phyloP scores from a whole-genome alignment of 2,797 vertebrate species.

The Sciurus vulgaris region DNA sequence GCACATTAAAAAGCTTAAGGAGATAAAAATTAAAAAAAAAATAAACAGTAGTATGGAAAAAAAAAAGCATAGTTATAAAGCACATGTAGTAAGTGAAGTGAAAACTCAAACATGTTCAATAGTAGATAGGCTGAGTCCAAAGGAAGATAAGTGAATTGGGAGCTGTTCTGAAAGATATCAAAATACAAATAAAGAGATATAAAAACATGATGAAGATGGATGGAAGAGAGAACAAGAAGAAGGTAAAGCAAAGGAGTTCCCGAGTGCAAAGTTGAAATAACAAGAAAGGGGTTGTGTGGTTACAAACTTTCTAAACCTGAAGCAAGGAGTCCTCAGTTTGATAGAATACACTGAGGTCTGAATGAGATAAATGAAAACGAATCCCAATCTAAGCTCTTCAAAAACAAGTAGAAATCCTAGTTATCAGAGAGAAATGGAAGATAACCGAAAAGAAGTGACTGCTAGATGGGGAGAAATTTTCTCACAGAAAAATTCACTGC shows the following conservation, averaged over 20 bases:
- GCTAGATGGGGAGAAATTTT: conserved; percentile 43
- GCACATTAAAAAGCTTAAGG: conserved; percentile 57
- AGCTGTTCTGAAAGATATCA: conserved; percentile 47
- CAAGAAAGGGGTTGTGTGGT: neutral
- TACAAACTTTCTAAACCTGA: conserved; percentile 2
- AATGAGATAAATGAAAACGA: conserved; percentile 40
- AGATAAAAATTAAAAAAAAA: conserved; percentile 57
- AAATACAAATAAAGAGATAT: neutral
- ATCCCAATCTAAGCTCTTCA: conserved; percentile 27
- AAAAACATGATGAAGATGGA: neutral
- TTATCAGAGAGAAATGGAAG: conserved; percentile 28
- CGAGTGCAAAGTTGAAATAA: conserved; percentile 18
- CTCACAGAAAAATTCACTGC: conserved; percentile 53
- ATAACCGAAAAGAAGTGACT: neutral
- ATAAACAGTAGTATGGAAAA: neutral
- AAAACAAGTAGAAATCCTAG: conserved; percentile 23
- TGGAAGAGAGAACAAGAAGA: neutral
- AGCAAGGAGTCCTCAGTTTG: conserved; percentile 20
- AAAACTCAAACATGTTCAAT: conserved; percentile 41
- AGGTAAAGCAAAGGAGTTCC: neutral
- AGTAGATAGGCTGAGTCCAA: neutral
- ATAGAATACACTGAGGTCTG: neutral
- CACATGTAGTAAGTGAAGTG: neutral
- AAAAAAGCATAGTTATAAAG: conserved; percentile 18
- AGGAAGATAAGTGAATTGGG: neutral